Evolutionary conservation across 2,888 invertebrate genomes (phyloP).

Genomic region (Anthrax anthrax): DNA sequence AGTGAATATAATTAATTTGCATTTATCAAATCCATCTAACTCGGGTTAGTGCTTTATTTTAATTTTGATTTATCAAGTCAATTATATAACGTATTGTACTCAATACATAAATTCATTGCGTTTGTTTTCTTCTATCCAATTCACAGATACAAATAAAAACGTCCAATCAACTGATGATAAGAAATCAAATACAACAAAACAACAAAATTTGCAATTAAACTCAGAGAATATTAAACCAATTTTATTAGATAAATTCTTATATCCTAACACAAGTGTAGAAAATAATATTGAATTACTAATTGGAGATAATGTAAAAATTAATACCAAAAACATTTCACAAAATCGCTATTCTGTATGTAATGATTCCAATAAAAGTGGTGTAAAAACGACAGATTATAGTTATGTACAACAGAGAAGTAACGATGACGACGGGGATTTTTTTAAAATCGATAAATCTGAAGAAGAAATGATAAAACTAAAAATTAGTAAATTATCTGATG

Average conservation of each 20-base stretch:
- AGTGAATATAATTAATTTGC: no score
- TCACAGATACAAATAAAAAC: no score
- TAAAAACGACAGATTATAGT: no score
- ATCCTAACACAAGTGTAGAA: background rate
- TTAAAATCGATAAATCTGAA: background rate
- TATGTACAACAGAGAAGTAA: background rate
- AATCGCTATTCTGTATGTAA: background rate
- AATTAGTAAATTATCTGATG: background rate
- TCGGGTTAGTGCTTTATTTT: no score
- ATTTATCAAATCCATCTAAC: no score
- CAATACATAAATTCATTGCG: no score
- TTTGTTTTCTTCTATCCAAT: no score
- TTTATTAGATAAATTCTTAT: conserved; percentile 3
- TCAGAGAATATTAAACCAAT: conserved; percentile 1
- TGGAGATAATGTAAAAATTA: background rate
- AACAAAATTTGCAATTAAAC: background rate
- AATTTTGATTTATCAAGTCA: no score
- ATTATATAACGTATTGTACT: no score
- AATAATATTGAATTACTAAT: conserved; percentile 2
- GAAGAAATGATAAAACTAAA: background rate
- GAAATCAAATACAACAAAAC: background rate
- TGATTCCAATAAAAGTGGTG: no score
- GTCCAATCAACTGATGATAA: no score
- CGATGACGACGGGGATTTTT: background rate
- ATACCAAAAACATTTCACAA: background rate